Evolutionary conservation across 2,113 vertebrate genomes (phyloP).

Genomic region (Felis catus): F.catus_Fca126_mat1.0 CM031424.1:6351501-6352000

Average conservation of each 20-base stretch:
- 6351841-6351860: background rate
- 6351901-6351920: background rate
- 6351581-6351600: constrained; percentile 12
- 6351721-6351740: background rate
- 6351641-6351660: background rate
- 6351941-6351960: background rate
- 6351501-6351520: background rate
- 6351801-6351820: background rate
- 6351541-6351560: background rate
- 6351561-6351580: background rate
- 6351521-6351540: background rate
- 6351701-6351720: background rate
- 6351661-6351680: background rate
- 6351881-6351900: background rate
- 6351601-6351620: background rate
- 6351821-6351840: background rate
- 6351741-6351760: background rate
- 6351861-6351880: background rate
- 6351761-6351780: background rate
- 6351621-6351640: background rate
- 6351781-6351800: background rate
- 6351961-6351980: background rate
- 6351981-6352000: background rate
- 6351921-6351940: background rate
- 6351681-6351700: background rate